phyloP scores from a whole-genome alignment of 2,113 vertebrate genomes.

The Halichoerus grypus region DNA sequence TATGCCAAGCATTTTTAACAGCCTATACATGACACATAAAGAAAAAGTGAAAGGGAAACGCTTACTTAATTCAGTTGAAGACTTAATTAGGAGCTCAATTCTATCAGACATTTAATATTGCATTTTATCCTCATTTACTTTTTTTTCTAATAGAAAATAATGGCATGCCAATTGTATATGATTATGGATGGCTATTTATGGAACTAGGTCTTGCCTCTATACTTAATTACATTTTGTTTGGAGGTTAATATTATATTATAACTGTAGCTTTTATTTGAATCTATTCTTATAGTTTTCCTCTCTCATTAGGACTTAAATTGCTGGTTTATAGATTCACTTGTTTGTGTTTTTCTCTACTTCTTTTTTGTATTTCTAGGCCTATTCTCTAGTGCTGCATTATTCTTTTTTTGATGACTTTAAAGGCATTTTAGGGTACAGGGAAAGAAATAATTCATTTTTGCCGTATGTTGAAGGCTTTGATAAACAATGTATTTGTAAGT shows the following conservation, averaged over 20 bases:
- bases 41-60: conserved; percentile 71
- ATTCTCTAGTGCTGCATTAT: conserved; percentile 32
- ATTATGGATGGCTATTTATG: conserved; percentile 82
- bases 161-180: conserved; percentile 76
- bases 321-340: conserved; percentile 26
- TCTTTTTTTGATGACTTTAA: conserved; percentile 33
- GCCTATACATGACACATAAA: conserved; percentile 62
- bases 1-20: conserved; percentile 77
- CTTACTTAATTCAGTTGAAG: conserved; percentile 76
- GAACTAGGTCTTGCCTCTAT: conserved; percentile 74
- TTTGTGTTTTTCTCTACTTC: conserved; percentile 9
- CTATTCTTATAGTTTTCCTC: conserved; percentile 63
- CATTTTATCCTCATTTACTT: conserved; percentile 79
- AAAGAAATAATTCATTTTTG: conserved; percentile 59
- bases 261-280: conserved; percentile 71
- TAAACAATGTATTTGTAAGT: conserved; percentile 52
- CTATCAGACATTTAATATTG: conserved; percentile 74
- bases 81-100: conserved; percentile 82
- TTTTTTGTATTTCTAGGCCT: conserved; percentile 4
- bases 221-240: conserved; percentile 80
- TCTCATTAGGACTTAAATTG: conserved; percentile 54
- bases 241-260: conserved; percentile 75
- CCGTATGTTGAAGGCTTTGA: background rate
- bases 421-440: background rate
- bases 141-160: conserved; percentile 82